Conservation (phyloP, 2,888 invertebrate genomes). For the Anoplius nigerrimus region DNA sequence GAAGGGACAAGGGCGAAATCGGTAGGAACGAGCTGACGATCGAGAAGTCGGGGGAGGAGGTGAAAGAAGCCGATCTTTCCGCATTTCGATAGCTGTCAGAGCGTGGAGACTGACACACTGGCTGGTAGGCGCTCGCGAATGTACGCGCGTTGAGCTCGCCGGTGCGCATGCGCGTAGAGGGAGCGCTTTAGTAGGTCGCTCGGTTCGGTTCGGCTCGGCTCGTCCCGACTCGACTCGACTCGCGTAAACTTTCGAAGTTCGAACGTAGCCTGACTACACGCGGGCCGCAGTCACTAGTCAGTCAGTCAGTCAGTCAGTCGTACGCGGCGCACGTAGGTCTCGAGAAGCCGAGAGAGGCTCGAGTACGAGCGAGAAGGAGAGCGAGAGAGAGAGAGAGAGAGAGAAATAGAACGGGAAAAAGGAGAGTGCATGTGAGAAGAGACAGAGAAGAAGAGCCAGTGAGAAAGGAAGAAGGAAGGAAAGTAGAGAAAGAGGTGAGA, state of each 20-base stretch:
- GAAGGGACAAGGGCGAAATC: background rate
- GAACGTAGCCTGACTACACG: conserved; percentile 41
- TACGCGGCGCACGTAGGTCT: conserved; percentile 48
- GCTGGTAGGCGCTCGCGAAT: background rate
- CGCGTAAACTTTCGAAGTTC: conserved; percentile 30
- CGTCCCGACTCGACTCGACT: conserved; percentile 12
- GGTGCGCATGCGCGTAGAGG: conserved; percentile 17
- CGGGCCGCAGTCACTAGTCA: conserved; percentile 38
- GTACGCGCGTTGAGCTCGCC: background rate
- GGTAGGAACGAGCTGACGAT: too few species aligned
- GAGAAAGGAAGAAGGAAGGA: conserved; percentile 1
- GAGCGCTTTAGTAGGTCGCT: conserved; percentile 31
- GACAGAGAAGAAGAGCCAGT: conserved; percentile 19
- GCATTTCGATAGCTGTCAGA: conserved; percentile 18
- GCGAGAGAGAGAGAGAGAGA: conserved; percentile 30
- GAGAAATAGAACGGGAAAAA: conserved; percentile 13
- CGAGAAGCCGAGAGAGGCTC: conserved; percentile 45
- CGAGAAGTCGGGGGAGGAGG: background rate
- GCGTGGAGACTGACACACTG: conserved; percentile 20
- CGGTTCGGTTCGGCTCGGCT: conserved; percentile 17
- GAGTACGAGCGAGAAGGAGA: conserved; percentile 37
- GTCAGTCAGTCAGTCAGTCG: conserved; percentile 55
- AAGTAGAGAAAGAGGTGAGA: background rate
- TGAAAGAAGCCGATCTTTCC: background rate
- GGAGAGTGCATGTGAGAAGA: conserved; percentile 3